Percentiles rank a stretch among this genome's conserved stretches.
phyloP scores from a whole-genome alignment of 2,888 invertebrate species.

The Minunthozetes semirufus region DNA sequence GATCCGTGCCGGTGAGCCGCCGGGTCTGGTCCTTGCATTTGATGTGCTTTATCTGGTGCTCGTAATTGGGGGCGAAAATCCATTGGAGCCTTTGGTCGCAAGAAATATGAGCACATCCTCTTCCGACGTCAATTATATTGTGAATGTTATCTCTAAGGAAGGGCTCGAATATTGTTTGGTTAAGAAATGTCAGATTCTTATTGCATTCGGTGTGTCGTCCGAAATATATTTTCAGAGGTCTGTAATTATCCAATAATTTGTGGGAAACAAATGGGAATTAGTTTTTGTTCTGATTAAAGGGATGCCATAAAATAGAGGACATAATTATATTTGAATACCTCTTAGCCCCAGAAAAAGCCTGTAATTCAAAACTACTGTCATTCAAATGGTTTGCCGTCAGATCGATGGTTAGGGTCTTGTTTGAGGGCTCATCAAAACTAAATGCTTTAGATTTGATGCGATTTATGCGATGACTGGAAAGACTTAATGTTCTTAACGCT shows the following conservation, averaged over 20 bases:
- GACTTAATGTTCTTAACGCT: not conserved
- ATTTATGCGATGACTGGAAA: constrained; percentile 21
- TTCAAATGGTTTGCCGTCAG: constrained; percentile 28
- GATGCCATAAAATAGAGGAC: not conserved
- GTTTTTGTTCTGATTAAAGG: not conserved
- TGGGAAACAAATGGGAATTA: too few relatives aligned
- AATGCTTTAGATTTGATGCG: constrained; percentile 23
- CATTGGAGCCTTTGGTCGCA: constrained; percentile 30
- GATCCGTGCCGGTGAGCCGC: not conserved
- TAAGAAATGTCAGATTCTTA: not conserved
- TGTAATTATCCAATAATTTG: not conserved
- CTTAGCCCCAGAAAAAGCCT: constrained; percentile 20
- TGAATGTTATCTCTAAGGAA: constrained; percentile 19
- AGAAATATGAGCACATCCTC: constrained; percentile 12
- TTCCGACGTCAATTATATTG: constrained; percentile 27
- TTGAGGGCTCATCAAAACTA: constrained; percentile 22
- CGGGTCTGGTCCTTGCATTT: constrained; percentile 5
- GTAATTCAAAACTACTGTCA: constrained; percentile 23
- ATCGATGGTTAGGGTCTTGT: constrained; percentile 31
- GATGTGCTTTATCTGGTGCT: constrained; percentile 15
- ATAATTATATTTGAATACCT: not conserved
- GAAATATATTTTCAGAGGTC: constrained; percentile 26
- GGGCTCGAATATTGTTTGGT: constrained; percentile 31
- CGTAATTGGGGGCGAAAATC: constrained; percentile 6
- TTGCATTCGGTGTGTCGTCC: constrained; percentile 23